These are phyloP conservation scores for Burhinus bistriatus DNA, from an alignment of 2,113 vertebrate genomes.

Conservation along the genomic window DNA sequence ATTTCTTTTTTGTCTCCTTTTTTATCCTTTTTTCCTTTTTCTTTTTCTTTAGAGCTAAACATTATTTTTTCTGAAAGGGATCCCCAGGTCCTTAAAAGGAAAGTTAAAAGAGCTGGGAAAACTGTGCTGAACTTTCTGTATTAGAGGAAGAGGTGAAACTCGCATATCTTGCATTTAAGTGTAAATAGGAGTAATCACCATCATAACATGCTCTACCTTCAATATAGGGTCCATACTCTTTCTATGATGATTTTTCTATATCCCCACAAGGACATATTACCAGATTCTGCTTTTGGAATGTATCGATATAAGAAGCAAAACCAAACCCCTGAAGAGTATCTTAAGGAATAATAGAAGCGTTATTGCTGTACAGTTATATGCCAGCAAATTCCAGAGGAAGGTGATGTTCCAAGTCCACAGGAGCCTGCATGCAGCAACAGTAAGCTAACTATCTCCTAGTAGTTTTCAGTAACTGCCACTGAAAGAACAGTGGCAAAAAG, in stretches of 20 bases:
- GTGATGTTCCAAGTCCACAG: background rate
- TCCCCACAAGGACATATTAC: background rate
- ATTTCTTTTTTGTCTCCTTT: rapidly evolving
- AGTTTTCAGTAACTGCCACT: background rate
- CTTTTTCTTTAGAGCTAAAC: background rate
- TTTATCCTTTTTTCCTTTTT: background rate
- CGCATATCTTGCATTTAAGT: background rate
- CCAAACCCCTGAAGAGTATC: background rate
- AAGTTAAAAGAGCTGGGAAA: background rate
- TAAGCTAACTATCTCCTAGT: background rate
- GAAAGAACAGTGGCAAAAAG: background rate
- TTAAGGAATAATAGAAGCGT: background rate
- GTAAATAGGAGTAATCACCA: background rate
- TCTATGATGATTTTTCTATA: background rate
- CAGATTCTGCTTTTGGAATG: background rate
- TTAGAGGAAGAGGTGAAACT: background rate
- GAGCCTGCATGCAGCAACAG: background rate
- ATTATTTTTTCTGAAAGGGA: background rate
- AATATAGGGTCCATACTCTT: background rate
- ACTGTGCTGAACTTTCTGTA: background rate
- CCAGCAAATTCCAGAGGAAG: background rate
- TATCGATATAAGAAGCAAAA: background rate
- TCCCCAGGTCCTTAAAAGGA: background rate
- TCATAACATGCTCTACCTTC: background rate
- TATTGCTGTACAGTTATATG: background rate